A percentile compares a stretch with the other conserved stretches of the same genome.
phyloP scores from a whole-genome alignment of 1,140 invertebrate genomes.

The Penaeus indicus region DNA sequence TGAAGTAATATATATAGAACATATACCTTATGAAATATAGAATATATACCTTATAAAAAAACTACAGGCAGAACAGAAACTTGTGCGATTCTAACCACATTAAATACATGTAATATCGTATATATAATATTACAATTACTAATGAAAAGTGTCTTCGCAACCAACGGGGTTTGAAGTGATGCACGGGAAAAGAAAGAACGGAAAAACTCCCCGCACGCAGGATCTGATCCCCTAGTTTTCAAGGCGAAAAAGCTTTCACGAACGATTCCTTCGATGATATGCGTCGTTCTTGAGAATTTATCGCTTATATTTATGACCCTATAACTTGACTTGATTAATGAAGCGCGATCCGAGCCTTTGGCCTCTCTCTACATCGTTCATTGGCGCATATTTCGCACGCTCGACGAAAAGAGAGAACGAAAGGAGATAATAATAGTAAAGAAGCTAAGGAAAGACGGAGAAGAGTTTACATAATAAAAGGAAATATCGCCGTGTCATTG shows the following conservation, averaged over 20 bases:
- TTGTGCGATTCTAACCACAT: too few species aligned
- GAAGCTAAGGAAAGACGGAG: not conserved
- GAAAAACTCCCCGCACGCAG: not conserved
- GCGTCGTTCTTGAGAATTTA: slow-evolving; percentile 56
- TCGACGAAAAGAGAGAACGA: too few species aligned
- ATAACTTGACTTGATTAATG: slow-evolving; percentile 61
- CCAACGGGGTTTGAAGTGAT: too few species aligned
- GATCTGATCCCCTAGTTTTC: slow-evolving; percentile 37
- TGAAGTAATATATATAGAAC: too few species aligned
- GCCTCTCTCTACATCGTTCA: not conserved
- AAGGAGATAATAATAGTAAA: not conserved
- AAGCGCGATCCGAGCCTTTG: not conserved
- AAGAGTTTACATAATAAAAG: not conserved
- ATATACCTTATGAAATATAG: too few species aligned
- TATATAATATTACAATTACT: too few species aligned
- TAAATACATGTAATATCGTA: too few species aligned
- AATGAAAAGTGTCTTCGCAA: too few species aligned
- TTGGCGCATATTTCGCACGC: too few species aligned
- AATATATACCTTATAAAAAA: too few species aligned
- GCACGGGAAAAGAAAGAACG: not conserved
- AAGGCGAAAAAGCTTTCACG: slow-evolving; percentile 39
- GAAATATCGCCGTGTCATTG: too few species aligned
- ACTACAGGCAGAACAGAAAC: too few species aligned
- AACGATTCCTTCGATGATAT: slow-evolving; percentile 55
- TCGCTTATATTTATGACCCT: slow-evolving; percentile 58